Evolutionary conservation across 2,113 vertebrate species (phyloP), one percentile per base, ranked within the genome.

Genomic region (Brachirus orientalis): DNA sequence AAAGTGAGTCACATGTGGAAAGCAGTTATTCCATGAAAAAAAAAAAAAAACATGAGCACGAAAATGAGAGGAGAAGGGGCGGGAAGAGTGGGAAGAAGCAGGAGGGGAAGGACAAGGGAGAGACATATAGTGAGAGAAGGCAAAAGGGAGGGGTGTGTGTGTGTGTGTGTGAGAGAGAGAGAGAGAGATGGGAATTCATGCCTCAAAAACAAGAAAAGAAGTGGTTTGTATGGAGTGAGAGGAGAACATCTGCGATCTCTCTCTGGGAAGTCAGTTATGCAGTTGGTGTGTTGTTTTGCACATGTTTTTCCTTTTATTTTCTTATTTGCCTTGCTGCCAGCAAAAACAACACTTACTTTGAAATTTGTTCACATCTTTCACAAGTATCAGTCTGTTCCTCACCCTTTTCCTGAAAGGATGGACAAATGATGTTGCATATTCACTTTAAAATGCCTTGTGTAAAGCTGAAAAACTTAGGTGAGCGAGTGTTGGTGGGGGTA

Each of bases 1-100:
- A 87, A 84, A 91, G 69, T 92, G 89, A 91, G 86, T 92, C 90
- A 90, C 82, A 86, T 79, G 80, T 86, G 81, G 88, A 90, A 87
- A 89, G 83, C 58, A 75, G 71, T 51, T 56, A 84, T 74, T 74
- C 76, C 63, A 79, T 80, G 81, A 83, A 80, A 77, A 72, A 77
- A 69, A 50, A 58, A 51, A 40, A 28, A 80, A 65, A 62, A 63
- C 69, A 75, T 41, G 67, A 83, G 64, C 63, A 67, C 70, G 63
- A 79, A 51, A 51, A 72, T 54, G 40, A 57, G 61, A 45, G 75
- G 75, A 78, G 81, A 53, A 71, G 62, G 76, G 43, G 75, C 38
- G 64, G 69, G 62, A 75, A 61, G 63, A 64, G 69, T 46, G 38
- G 63, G 70, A 50, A 46, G 75, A 48, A 59, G 65, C 47, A 67